Evolutionary conservation across 2,888 invertebrate species (phyloP), one percentile per base, ranked within the genome.

Genomic region (Papilio elwesi): DNA sequence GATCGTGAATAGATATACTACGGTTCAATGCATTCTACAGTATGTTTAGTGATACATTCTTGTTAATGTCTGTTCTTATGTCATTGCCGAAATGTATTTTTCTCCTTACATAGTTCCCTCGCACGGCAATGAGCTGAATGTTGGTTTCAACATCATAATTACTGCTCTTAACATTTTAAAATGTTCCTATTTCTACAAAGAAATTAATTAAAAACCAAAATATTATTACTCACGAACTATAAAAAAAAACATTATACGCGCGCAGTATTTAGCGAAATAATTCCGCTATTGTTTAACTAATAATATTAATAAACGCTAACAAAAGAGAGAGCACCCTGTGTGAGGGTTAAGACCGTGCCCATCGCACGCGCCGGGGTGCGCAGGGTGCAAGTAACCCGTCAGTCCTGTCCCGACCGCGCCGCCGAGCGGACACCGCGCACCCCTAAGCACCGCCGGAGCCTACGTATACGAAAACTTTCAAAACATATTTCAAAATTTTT

Each of bases 361-460:
- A 81, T 81, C 80, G 87, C 90, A 90, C 89, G 89, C 85, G 89
- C 85, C 91, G 81, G 87, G 89, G 87, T 83, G 85, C 82, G 83
- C 87, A 87, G 91, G 91, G 91, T 83, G 83, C 77, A 62, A 38
- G 64, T 77, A 77, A 75, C 77, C 83, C 79, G 83, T 77, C 92
- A 93, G 93, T 93, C 89, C 88, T 85, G 83, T 86, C 83, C 86
- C 87, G 84, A 87, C 89, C 89, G 90, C 90, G 87, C 86, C 80
- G 78, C 80, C 73, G 88, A 85, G 90, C 91, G 91, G 90, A 90
- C 89, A 77, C 84, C 90, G 91, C 89, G 90, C 92, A 90, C 91
- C 92, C 91, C 90, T 84, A 83, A 75, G 77, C 74, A 81, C 77
- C 78, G 74, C 68, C 74, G 62, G 74, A 67, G 53, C 38, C 55